Base-by-base conservation (phyloP, 2,113 vertebrate genomes). In the Podilymbus podiceps region DNA sequence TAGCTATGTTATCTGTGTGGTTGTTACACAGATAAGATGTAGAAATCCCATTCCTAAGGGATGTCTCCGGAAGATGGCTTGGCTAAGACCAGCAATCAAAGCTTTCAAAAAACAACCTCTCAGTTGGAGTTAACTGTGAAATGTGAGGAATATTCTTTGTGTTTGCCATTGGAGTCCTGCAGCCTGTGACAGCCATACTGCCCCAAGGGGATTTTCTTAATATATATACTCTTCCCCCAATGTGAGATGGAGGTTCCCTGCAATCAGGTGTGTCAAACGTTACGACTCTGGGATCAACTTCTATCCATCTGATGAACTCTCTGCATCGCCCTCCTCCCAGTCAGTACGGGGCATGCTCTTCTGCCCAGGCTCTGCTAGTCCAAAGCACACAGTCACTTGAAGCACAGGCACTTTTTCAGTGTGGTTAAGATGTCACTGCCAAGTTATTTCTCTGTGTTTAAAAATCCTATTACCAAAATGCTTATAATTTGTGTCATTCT, bases 211-310 rank as follows among this genome's bases (percentile, higher is more conserved):
- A 23, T 55, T 91, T 83, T 83, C 23, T 62, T n/a, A 17, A 69
- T n/a, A 5, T 9, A 22, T 8, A 12, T 4, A 22, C 9, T 53
- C 14, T 27, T 50, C 6, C 46, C 25, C 9, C 2, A 4, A 2
- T 46, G 27, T 27, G 24, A 67, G 67, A 42, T 27, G 21, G 24
- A 67, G 30, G 31, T 56, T 15, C 13, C 20, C 30, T 38, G 38
- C 55, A 1, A 0, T 56, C 15, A 28, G 22, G 63, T 55, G 20
- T 25, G 46, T 80, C 73, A 42, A 71, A 5, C 5, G 4, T n/a
- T 53, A 22, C 42, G 62, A 15, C 66, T 66, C n/a, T 69, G 63
- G 38, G 44, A 74, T 73, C 24, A 33, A 68, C 66, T 71, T 84
- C 42, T 47, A 1, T 50, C 49, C 11, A 30, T 44, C 9, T 25